These are phyloP conservation scores for Drosophila miranda DNA, from an alignment of 1,140 invertebrate species.

Conservation along the genomic window DNA sequence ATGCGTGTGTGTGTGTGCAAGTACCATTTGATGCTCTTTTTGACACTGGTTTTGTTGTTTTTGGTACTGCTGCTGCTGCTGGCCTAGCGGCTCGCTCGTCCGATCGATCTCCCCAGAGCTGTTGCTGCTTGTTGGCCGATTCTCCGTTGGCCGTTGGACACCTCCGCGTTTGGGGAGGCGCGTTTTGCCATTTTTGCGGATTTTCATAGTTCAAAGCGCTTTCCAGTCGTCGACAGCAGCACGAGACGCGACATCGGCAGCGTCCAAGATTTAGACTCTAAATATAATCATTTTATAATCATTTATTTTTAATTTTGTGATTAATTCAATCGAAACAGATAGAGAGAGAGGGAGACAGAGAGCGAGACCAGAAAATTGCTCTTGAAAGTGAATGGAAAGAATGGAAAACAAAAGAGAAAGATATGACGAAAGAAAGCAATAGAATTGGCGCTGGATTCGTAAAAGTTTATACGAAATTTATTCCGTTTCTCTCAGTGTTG, in stretches of 20 bases:
- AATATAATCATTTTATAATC: slow-evolving; percentile 59
- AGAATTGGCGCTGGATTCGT: too few relatives aligned
- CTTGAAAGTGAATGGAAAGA: slow-evolving; percentile 44
- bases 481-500: too few relatives aligned
- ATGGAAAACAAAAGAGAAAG: slow-evolving; percentile 18
- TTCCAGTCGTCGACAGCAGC: slow-evolving; percentile 74
- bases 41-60: slow-evolving; percentile 18
- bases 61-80: slow-evolving; percentile 26
- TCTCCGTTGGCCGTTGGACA: slow-evolving; percentile 27
- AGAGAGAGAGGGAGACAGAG: background rate
- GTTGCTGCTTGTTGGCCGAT: slow-evolving; percentile 18
- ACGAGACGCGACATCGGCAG: slow-evolving; percentile 10
- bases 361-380: slow-evolving; percentile 34
- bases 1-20: slow-evolving; percentile 44
- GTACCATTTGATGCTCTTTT: slow-evolving; percentile 71
- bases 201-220: slow-evolving; percentile 80
- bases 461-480: too few relatives aligned
- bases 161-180: slow-evolving; percentile 33
- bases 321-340: slow-evolving; percentile 59
- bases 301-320: slow-evolving; percentile 47
- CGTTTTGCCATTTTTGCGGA: slow-evolving; percentile 56
- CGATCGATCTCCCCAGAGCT: slow-evolving; percentile 45
- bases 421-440: too few relatives aligned
- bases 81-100: slow-evolving; percentile 14
- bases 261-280: slow-evolving; percentile 26